Evolutionary conservation across 23 tunicate species (phyloP).

Genomic region (Trididemnum miniatum): DNA sequence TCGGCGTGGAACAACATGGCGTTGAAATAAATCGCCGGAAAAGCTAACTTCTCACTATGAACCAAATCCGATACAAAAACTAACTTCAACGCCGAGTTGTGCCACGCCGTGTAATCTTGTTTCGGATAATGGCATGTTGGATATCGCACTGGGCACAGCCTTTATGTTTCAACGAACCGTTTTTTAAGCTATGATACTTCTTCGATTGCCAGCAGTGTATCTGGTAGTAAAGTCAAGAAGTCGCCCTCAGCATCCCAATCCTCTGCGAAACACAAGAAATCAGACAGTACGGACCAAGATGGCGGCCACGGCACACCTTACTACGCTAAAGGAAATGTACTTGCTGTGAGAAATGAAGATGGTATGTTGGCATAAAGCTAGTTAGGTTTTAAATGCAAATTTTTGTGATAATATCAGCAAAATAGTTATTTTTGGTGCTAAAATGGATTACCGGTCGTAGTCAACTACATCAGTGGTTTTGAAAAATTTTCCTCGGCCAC

Average conservation of each 20-base stretch:
- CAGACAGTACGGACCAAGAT: conserved; percentile 3
- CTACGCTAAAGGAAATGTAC: conserved; percentile 84
- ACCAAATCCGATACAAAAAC: no score
- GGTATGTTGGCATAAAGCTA: conserved; percentile 65
- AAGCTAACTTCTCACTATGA: no score
- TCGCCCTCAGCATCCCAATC: not conserved
- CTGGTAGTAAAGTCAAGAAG: conserved; percentile 12
- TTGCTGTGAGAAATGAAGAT: conserved; percentile 94
- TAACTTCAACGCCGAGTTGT: no score
- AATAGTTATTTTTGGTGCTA: not conserved
- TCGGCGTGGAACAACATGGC: no score
- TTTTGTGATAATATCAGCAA: not conserved
- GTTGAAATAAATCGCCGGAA: no score
- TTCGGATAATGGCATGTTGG: no score
- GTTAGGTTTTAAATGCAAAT: not conserved
- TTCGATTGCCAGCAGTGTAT: not conserved
- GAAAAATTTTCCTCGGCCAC: not conserved
- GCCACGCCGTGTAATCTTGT: no score
- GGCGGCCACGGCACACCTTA: conserved; percentile 61
- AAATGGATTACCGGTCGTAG: not conserved
- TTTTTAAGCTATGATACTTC: conserved; percentile 6
- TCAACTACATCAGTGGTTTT: not conserved
- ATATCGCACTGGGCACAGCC: no score
- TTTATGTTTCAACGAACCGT: no score
- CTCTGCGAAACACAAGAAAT: conserved; percentile 29